Evolutionary conservation across 1,140 invertebrate species (phyloP), one percentile per base, ranked within the genome.

Genomic region (Liolophura sinensis): DNA sequence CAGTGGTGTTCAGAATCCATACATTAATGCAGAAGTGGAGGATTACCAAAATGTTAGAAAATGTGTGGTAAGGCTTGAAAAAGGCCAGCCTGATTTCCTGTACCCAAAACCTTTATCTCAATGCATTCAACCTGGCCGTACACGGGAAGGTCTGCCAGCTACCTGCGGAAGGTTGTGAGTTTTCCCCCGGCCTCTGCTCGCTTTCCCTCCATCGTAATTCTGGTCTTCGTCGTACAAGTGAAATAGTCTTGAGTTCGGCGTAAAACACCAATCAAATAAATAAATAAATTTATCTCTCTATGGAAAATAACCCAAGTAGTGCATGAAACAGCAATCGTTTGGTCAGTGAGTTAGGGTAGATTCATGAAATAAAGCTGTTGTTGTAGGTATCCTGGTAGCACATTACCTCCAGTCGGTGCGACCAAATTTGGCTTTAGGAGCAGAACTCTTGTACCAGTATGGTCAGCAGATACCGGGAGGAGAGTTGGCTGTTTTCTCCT

Each of bases 381-480:
- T 70, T 73, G 1, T 86, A 85, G 93, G 94, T 63, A 89, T 98
- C 31, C 82, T 92, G 56, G 93, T 97, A 22, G 88, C 89, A 61
- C 96, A 99, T 82, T 98, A 97, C 86, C 88, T 99, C 58, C 94
- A 98, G 86, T 90, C 91, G 68, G 87, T 98, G 46, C 92, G 90
- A 24, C 86, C 89, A 67, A 88, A 88, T 58, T 75, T 98, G 64
- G 92, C 93, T 60, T 76, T 99, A 55, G 97, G 97, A 40, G 90
- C 92, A 58, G 98, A 99, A 87, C 80, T 98, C 31, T 91, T 95
- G 50, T 96, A 96, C 84, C 97, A 99, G 84, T 91, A 86, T 70
- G 94, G 93, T 22, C 87, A 89, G 48, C 90, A 91, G 71, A 88
- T 98, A 60, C 93, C 94, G 70, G 95, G 94, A 55, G 70, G 74